Percentiles rank a stretch among this genome's conserved stretches.
These are phyloP conservation scores for Oncorhynchus clarkii DNA, from an alignment of 2,113 vertebrate species.

Conservation along the genomic window DNA sequence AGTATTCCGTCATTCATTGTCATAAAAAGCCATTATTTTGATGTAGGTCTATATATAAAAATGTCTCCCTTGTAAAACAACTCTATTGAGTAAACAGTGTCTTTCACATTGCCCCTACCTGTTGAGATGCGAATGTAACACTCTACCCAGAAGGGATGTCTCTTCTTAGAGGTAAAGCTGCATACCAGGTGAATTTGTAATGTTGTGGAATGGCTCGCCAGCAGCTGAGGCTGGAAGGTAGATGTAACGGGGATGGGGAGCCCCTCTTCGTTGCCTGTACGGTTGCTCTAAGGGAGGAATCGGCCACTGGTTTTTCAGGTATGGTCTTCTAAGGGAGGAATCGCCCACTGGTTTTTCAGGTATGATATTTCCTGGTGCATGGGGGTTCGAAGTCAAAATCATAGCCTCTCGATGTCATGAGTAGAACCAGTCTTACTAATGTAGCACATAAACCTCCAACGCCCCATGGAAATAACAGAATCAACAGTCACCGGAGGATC, in stretches of 20 bases:
- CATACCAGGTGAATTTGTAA: slow-evolving; percentile 72
- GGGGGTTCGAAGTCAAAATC: slow-evolving; percentile 56
- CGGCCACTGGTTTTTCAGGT: slow-evolving; percentile 59
- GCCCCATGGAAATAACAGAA: slow-evolving; percentile 23
- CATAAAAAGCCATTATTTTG: too few relatives aligned
- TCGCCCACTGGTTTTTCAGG: slow-evolving; percentile 2
- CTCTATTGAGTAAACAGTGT: too few relatives aligned
- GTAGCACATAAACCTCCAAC: slow-evolving; percentile 22
- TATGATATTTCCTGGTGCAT: slow-evolving; percentile 60
- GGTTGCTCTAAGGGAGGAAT: slow-evolving; percentile 69
- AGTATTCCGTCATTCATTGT: too few relatives aligned
- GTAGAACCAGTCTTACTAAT: slow-evolving; percentile 34
- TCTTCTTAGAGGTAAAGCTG: slow-evolving; percentile 65
- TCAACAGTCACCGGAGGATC: slow-evolving; percentile 14
- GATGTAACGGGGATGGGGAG: slow-evolving; percentile 81
- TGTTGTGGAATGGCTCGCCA: slow-evolving; percentile 74
- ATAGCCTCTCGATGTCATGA: slow-evolving; percentile 52
- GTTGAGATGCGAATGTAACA: slow-evolving; percentile 58
- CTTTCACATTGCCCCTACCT: slow-evolving; percentile 34
- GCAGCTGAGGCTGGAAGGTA: slow-evolving; percentile 82
- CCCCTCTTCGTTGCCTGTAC: slow-evolving; percentile 56
- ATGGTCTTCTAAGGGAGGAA: slow-evolving; percentile 55
- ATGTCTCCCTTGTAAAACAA: too few relatives aligned
- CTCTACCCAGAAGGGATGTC: slow-evolving; percentile 49
- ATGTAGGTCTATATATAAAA: too few relatives aligned